These are phyloP conservation scores for Dipodomys ordii DNA, from an alignment of 2,113 vertebrate species.

Conservation along the genomic window DNA sequence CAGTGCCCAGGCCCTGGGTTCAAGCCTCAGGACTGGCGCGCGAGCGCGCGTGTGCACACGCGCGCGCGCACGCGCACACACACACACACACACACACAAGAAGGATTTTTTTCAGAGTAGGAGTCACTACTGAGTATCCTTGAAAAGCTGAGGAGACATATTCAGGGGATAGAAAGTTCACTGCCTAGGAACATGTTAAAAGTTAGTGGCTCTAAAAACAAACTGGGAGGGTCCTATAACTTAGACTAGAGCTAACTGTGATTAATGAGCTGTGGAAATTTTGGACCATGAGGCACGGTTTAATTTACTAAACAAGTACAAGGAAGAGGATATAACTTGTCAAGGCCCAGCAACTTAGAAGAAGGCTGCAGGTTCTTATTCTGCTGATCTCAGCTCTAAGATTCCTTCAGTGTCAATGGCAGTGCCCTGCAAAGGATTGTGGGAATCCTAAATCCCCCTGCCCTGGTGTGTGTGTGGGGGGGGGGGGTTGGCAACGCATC, in stretches of 20 bases:
- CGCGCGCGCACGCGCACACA: too few species aligned
- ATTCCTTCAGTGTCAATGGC: neutral
- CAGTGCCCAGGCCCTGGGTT: too few species aligned
- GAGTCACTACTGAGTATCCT: neutral
- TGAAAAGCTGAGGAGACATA: neutral
- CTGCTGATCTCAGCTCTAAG: conserved; percentile 36
- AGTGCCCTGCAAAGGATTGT: conserved; percentile 4
- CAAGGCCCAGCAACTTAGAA: conserved; percentile 19
- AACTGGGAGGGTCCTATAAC: neutral
- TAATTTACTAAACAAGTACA: neutral
- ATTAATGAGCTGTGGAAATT: conserved; percentile 18
- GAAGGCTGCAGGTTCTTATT: neutral
- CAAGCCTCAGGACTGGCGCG: too few species aligned
- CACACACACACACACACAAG: too few species aligned
- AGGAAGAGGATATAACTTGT: conserved; percentile 43
- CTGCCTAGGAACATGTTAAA: neutral
- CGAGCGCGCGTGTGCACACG: fast-evolving
- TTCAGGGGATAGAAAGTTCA: neutral
- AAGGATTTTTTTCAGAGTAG: too few species aligned
- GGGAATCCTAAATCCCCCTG: neutral
- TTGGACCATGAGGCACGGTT: neutral
- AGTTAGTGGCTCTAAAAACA: neutral
- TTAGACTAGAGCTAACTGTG: conserved; percentile 1
- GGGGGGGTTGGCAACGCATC: too few species aligned
- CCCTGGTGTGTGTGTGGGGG: neutral